A percentile compares a stretch with the other conserved stretches of the same genome.
phyloP scores from a whole-genome alignment of 2,113 vertebrate species.

The Otis tarda region DNA sequence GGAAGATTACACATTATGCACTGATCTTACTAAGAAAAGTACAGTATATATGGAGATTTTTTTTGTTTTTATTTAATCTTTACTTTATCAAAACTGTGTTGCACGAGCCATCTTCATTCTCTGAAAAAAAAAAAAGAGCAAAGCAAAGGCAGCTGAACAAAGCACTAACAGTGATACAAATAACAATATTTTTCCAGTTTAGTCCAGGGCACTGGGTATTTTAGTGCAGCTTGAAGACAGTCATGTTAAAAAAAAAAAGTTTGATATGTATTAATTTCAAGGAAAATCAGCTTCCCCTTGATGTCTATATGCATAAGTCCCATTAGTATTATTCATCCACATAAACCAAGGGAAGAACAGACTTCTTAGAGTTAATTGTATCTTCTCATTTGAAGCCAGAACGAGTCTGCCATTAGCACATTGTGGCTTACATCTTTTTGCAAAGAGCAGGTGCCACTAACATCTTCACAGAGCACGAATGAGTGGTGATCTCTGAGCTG shows the following conservation, averaged over 20 bases:
- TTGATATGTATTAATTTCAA: neutral
- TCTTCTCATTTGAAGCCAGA: neutral
- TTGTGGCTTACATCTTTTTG: neutral
- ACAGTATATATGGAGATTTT: neutral
- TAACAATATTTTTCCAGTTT: neutral
- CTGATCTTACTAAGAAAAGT: slow-evolving; percentile 42
- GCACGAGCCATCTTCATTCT: neutral
- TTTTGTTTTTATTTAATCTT: slow-evolving; percentile 48
- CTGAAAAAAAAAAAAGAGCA: neutral
- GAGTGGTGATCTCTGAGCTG: neutral
- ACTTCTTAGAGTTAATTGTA: neutral
- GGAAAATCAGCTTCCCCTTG: neutral
- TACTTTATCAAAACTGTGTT: slow-evolving; percentile 28
- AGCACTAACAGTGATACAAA: neutral
- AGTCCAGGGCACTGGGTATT: neutral
- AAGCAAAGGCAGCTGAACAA: neutral
- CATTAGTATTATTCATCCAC: neutral
- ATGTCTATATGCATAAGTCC: neutral
- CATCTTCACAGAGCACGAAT: neutral
- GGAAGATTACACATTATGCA: slow-evolving; percentile 52
- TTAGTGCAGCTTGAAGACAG: neutral
- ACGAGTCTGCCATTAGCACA: neutral
- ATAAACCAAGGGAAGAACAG: neutral
- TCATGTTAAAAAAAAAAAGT: neutral
- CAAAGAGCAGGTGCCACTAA: neutral